These are phyloP conservation scores for Pomacea maculata DNA, from an alignment of 1,140 invertebrate genomes.

Conservation along the genomic window DNA sequence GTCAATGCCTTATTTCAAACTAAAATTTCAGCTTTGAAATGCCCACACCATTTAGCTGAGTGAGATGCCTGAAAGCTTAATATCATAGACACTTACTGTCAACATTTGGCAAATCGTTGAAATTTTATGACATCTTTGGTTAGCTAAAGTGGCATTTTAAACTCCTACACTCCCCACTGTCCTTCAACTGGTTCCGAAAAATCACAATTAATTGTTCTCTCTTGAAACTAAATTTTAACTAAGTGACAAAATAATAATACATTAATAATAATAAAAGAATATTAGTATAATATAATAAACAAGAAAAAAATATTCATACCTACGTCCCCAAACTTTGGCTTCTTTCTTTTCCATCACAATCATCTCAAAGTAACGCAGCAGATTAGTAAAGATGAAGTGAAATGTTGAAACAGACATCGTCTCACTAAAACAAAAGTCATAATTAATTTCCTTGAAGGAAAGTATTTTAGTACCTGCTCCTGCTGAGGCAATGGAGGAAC, in stretches of 20 bases:
- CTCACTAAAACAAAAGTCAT: constrained; percentile 47
- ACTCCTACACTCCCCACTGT: too few species aligned
- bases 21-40: too few species aligned
- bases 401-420: constrained; percentile 77
- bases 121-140: too few species aligned
- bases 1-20: too few species aligned
- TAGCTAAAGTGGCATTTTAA: too few species aligned
- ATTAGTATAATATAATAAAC: background rate
- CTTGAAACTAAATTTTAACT: too few species aligned
- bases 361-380: constrained; percentile 90
- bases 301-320: constrained; percentile 58
- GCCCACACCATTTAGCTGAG: too few species aligned
- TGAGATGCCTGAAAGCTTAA: too few species aligned
- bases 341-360: constrained; percentile 87
- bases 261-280: background rate
- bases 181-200: too few species aligned
- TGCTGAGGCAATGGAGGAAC: background rate
- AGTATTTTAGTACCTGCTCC: background rate
- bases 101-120: too few species aligned
- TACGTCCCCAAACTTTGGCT: constrained; percentile 80
- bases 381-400: constrained; percentile 91
- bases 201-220: too few species aligned
- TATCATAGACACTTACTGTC: too few species aligned
- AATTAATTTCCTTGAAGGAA: background rate
- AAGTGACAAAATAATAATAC: background rate